Percentiles rank a stretch among this genome's conserved stretches.
phyloP scores from a whole-genome alignment of 2,888 invertebrate species.

The Drosophila kuntzei region DNA sequence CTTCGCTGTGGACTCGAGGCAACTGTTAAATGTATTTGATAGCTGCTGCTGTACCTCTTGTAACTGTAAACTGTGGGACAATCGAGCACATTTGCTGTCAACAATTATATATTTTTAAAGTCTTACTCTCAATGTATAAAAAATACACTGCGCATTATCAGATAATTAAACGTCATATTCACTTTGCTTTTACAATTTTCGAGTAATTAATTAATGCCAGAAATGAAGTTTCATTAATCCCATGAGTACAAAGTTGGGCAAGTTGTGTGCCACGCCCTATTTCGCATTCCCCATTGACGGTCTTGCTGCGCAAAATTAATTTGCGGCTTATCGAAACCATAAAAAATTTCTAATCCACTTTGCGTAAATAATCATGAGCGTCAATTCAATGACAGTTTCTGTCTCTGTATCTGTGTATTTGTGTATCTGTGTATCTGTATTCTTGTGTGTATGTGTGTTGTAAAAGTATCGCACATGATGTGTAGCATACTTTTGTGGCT shows the following conservation, averaged over 20 bases:
- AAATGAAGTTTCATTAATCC: neutral
- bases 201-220: neutral
- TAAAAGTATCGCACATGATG: slow-evolving; percentile 9
- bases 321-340: slow-evolving; percentile 79
- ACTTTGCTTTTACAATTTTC: neutral
- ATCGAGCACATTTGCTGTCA: neutral
- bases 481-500: slow-evolving; percentile 24
- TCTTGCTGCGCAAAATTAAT: slow-evolving; percentile 66
- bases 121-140: too few relatives aligned
- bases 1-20: slow-evolving; percentile 27
- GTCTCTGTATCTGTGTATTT: neutral
- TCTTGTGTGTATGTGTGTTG: neutral
- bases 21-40: slow-evolving; percentile 17
- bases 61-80: neutral
- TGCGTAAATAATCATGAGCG: slow-evolving; percentile 77
- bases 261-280: slow-evolving; percentile 11
- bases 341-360: slow-evolving; percentile 76
- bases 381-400: slow-evolving; percentile 66
- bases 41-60: slow-evolving; percentile 2
- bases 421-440: neutral
- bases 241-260: slow-evolving; percentile 12
- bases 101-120: too few relatives aligned
- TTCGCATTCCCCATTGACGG: slow-evolving; percentile 19
- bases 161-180: too few relatives aligned
- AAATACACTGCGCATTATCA: too few relatives aligned